Conservation (phyloP, 1,140 invertebrate genomes). For the Pseudomyrmex sp. region DNA sequence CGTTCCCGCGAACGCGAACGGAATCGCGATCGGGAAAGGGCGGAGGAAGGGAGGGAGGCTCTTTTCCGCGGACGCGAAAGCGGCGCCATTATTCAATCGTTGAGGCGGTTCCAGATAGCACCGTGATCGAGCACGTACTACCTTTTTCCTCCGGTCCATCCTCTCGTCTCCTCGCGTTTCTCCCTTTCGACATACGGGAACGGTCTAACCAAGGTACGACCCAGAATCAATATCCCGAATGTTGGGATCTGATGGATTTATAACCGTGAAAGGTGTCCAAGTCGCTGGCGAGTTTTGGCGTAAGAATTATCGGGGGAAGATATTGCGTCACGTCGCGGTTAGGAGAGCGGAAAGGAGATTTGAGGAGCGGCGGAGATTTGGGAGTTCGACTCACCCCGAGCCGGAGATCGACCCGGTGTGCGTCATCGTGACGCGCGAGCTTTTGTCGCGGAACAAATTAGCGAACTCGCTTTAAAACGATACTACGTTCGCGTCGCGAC, state of each 20-base stretch:
- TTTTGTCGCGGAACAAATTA: slow-evolving; percentile 15
- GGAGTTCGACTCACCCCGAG: background rate
- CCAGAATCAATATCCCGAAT: slow-evolving; percentile 59
- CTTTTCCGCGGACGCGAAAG: slow-evolving; percentile 38
- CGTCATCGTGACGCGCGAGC: background rate
- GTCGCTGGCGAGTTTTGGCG: slow-evolving; percentile 43
- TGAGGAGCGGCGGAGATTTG: slow-evolving; percentile 30
- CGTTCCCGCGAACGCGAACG: background rate
- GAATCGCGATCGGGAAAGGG: slow-evolving; percentile 34
- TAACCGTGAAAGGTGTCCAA: slow-evolving; percentile 39
- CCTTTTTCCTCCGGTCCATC: slow-evolving; percentile 43
- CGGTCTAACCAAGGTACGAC: slow-evolving; percentile 48
- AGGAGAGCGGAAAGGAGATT: background rate
- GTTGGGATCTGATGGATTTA: slow-evolving; percentile 58
- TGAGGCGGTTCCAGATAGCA: slow-evolving; percentile 63
- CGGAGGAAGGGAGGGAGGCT: background rate
- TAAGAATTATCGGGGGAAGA: slow-evolving; percentile 57
- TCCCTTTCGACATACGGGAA: background rate
- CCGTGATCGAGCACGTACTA: slow-evolving; percentile 60
- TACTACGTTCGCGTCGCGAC: background rate
- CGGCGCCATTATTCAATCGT: slow-evolving; percentile 53
- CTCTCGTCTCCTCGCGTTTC: background rate
- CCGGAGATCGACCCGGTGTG: background rate
- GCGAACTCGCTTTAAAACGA: background rate
- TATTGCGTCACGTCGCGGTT: slow-evolving; percentile 29